Conservation (phyloP, 37 sponge, comb jelly and placozoan genomes). For the Petrosia ficiformis region DNA sequence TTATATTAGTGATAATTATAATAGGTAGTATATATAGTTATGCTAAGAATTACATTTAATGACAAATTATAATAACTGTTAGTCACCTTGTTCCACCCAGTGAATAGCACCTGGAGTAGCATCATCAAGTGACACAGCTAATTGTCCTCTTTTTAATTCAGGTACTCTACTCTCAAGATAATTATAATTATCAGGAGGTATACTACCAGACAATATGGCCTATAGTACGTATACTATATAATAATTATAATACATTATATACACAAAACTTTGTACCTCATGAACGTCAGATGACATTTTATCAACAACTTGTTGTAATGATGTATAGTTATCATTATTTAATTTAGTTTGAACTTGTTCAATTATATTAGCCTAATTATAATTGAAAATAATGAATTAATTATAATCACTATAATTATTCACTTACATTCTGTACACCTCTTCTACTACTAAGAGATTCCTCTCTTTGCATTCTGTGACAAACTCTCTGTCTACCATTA, state of each 20-base stretch:
- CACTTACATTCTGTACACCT: neutral
- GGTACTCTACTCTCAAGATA: conserved; percentile 1
- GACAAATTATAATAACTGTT: no score
- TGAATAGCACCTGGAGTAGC: conserved; percentile 61
- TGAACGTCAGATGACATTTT: conserved; percentile 21
- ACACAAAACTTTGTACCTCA: conserved; percentile 1
- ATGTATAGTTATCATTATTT: neutral
- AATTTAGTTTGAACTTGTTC: conserved; percentile 13
- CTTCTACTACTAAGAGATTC: neutral
- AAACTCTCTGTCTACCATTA: neutral
- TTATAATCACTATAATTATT: no score
- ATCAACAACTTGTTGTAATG: conserved; percentile 27
- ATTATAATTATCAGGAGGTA: conserved; percentile 11
- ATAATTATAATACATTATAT: neutral
- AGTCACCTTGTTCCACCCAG: conserved; percentile 78
- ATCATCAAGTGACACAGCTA: conserved; percentile 57
- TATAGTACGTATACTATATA: neutral
- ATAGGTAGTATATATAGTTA: no score
- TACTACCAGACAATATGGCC: conserved; percentile 21
- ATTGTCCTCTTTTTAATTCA: conserved; percentile 53
- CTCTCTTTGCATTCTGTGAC: neutral
- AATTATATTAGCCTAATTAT: no score
- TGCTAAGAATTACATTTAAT: no score
- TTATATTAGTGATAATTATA: no score
- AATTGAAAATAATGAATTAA: no score